A percentile compares a stretch with the other conserved stretches of the same genome.
Conservation (phyloP, 2,888 invertebrate species). For the Pseudanteris insignis region DNA sequence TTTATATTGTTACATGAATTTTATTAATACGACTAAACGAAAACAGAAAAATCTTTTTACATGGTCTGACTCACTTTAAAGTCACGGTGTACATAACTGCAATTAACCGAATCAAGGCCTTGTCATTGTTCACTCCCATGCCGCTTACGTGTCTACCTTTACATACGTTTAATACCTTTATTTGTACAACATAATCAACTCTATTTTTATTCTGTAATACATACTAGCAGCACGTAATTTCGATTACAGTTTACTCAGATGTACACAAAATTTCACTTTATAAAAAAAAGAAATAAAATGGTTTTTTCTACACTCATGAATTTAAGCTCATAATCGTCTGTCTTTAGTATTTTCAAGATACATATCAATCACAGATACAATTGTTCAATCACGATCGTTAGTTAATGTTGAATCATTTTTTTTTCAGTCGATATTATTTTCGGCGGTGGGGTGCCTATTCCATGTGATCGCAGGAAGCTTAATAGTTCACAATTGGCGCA, state of each 20-base stretch:
- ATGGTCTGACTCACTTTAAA: slow-evolving; percentile 53
- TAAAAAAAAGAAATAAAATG: no score
- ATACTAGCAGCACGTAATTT: no score
- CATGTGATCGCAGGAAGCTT: slow-evolving; percentile 75
- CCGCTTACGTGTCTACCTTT: slow-evolving; percentile 29
- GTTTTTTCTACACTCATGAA: no score
- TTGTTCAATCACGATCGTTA: no score
- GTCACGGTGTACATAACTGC: slow-evolving; percentile 40
- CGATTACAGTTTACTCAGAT: no score
- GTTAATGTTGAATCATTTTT: not conserved
- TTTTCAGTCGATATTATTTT: slow-evolving; percentile 70
- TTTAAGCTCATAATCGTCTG: no score
- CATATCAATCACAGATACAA: no score
- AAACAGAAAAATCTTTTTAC: slow-evolving; percentile 47
- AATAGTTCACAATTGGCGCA: slow-evolving; percentile 70
- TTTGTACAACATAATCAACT: no score
- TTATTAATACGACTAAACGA: slow-evolving; percentile 23
- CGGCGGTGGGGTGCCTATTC: slow-evolving; percentile 72
- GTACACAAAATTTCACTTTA: no score
- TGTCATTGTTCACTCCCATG: slow-evolving; percentile 44
- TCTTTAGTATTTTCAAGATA: no score
- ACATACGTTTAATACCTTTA: not conserved
- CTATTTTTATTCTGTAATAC: no score
- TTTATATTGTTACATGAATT: slow-evolving; percentile 12
- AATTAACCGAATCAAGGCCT: slow-evolving; percentile 57